Percentiles rank a stretch among this genome's conserved stretches.
phyloP scores from a whole-genome alignment of 1,140 invertebrate species.

The Polypedilum pembai region DNA sequence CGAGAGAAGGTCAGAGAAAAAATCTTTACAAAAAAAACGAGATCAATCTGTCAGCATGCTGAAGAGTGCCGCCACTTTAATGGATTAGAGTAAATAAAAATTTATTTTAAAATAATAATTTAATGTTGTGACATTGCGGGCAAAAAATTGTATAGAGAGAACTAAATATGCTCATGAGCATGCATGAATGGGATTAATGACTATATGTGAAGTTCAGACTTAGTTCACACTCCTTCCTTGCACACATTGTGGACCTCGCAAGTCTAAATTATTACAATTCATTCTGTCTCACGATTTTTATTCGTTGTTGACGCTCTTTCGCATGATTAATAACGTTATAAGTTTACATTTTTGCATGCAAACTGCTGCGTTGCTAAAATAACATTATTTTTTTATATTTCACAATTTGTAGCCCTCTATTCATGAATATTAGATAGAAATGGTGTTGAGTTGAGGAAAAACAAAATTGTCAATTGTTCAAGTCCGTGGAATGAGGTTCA shows the following conservation, averaged over 20 bases:
- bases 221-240: not conserved
- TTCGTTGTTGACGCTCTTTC: not conserved
- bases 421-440: not conserved
- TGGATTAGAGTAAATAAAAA: not conserved
- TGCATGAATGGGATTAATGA: not conserved
- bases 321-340: not conserved
- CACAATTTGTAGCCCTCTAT: not conserved
- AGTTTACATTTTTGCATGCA: not conserved
- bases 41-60: not conserved
- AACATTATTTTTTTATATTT: no score
- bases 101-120: conserved; percentile 14
- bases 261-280: not conserved
- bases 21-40: not conserved
- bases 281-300: conserved; percentile 8
- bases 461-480: conserved; percentile 7
- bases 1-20: not conserved
- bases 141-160: conserved; percentile 3
- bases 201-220: not conserved
- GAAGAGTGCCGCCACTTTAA: not conserved
- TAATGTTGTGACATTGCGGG: not conserved
- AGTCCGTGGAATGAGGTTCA: not conserved
- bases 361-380: not conserved
- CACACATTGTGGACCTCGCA: not conserved
- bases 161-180: not conserved
- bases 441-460: not conserved